Evolutionary conservation across 2,113 vertebrate species (phyloP), one percentile per base, ranked within the genome.

Genomic region (Anarhynchus alexandrinus): DNA sequence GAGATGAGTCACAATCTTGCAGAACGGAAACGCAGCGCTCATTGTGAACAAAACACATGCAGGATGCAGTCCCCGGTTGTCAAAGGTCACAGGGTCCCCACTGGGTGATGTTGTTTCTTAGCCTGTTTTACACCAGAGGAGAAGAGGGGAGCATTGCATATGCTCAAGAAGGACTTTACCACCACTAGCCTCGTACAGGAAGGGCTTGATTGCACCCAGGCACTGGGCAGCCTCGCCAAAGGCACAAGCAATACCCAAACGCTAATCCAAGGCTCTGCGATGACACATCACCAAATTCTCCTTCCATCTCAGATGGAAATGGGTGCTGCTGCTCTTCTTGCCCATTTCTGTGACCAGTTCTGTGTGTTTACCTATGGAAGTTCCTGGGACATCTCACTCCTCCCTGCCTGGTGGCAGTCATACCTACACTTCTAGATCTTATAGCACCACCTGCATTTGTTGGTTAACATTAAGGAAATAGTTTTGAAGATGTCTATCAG

Each of bases 391-490:
- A 72, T 18, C 71, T 86, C n/a, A 25, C 16, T 54, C 14, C 21
- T 59, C 15, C 36, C 15, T 1, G 0, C 17, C 11, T 62, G 16
- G 2, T 12, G 3, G 11, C 5, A 36, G 38, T 3, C 40, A 54
- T 9, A 47, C 5, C 26, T 58, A 21, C 19, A 6, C 16, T 86
- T 59, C 67, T 51, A 15, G 29, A 27, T 73, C 57, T 67, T 64
- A 59, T 2, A 80, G 29, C 19, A 55, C 7, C 54, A 59, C 20
- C 11, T 65, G 49, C 73, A 59, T 80, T n/a, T n/a, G 38, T 25
- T 89, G 49, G 5, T 43, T 64, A 36, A 30, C 19, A 29, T 69
- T 57, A 81, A 52, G 47, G 67, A 72, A 91, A 36, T 32, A 3
- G 17, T 40, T 82, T 77, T 72, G 61, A 83, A 69, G 17, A 13